Conservation (phyloP, 2,888 invertebrate genomes). For the Phortica magna region DNA sequence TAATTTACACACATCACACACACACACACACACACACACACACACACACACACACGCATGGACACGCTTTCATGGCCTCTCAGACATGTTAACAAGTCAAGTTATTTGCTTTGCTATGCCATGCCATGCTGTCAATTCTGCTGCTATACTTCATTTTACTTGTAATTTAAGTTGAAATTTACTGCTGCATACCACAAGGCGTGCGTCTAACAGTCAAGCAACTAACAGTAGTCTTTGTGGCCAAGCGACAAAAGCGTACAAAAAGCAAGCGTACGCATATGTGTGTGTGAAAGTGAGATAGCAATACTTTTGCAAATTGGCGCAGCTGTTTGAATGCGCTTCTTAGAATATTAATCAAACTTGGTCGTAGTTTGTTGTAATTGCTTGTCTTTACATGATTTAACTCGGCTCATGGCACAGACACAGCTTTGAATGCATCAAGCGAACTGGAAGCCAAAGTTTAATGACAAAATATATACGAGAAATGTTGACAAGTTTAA, state of each 20-base stretch:
- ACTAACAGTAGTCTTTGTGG: neutral
- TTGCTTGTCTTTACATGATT: constrained; percentile 12
- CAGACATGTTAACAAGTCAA: neutral
- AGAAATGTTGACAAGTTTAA: too few species aligned
- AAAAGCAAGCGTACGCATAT: neutral
- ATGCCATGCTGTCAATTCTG: constrained; percentile 5
- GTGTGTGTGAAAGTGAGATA: neutral
- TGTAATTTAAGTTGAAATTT: neutral
- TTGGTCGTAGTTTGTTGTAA: constrained; percentile 5
- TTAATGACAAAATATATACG: too few species aligned
- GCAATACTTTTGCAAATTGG: neutral
- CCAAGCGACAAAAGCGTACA: neutral
- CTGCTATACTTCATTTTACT: constrained; percentile 1
- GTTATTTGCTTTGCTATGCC: neutral
- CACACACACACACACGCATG: neutral
- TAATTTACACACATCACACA: neutral
- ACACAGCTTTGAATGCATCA: neutral
- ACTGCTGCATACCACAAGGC: constrained; percentile 25
- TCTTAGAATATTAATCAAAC: constrained; percentile 28
- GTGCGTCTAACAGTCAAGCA: neutral
- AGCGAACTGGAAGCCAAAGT: neutral
- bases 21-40: neutral
- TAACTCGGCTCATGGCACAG: neutral
- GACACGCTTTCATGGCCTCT: neutral
- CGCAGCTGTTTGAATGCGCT: constrained; percentile 7